phyloP scores from a whole-genome alignment of 2,113 vertebrate species.

The Serilophus lunatus region DNA sequence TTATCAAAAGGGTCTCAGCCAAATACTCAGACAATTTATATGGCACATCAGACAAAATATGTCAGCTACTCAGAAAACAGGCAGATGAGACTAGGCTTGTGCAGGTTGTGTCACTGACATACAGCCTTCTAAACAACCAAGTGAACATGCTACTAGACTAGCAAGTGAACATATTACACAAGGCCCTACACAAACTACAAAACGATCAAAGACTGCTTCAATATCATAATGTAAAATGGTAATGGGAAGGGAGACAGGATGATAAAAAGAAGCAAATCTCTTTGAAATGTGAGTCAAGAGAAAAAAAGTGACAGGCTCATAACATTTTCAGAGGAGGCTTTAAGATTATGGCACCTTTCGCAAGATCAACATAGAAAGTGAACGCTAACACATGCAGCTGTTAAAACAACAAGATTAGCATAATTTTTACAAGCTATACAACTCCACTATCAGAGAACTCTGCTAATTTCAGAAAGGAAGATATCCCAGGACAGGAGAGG shows the following conservation, averaged over 20 bases:
- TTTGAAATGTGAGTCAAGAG: slow-evolving; percentile 61
- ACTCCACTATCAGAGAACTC: background rate
- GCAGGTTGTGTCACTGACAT: slow-evolving; percentile 35
- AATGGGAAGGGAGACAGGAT: slow-evolving; percentile 52
- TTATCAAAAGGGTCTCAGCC: slow-evolving; percentile 12
- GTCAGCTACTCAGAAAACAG: slow-evolving; percentile 27
- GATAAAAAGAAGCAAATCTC: slow-evolving; percentile 66
- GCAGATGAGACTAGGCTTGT: slow-evolving; percentile 24
- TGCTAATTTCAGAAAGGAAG: background rate
- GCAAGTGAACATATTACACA: slow-evolving; percentile 39
- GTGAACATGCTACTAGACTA: slow-evolving; percentile 40
- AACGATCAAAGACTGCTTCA: slow-evolving; percentile 67
- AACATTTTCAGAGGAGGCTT: slow-evolving; percentile 49
- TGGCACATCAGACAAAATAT: slow-evolving; percentile 39
- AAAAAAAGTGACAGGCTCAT: slow-evolving; percentile 33
- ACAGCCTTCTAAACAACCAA: slow-evolving; percentile 33
- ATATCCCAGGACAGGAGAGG: background rate
- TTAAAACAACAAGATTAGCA: slow-evolving; percentile 8
- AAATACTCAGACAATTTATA: slow-evolving; percentile 21
- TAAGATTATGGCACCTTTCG: background rate
- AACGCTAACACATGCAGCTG: background rate
- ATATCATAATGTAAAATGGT: slow-evolving; percentile 67
- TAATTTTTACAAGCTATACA: background rate
- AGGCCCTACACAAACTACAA: slow-evolving; percentile 61
- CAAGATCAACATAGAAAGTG: background rate